Conservation (phyloP, 2,113 vertebrate genomes). For the Toxotes jaculatrix region DNA sequence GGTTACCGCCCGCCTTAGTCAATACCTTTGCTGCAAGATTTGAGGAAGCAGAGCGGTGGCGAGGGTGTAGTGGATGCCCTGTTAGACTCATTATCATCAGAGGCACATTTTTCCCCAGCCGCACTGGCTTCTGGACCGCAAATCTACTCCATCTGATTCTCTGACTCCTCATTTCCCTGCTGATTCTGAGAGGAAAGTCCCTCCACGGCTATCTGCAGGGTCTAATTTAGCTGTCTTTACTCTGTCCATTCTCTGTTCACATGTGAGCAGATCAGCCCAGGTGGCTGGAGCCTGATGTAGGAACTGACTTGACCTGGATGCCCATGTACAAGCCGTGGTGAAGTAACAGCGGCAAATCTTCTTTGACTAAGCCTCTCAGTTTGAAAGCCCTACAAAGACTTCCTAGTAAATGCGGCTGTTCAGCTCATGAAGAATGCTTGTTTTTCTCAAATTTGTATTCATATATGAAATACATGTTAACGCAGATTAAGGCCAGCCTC, state of each 20-base stretch:
- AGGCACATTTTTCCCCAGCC: constrained; percentile 74
- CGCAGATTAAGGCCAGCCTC: constrained; percentile 24
- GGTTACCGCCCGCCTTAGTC: constrained; percentile 61
- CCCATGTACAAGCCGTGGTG: constrained; percentile 47
- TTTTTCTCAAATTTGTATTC: constrained; percentile 58
- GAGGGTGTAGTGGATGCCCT: constrained; percentile 71
- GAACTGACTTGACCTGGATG: constrained; percentile 65
- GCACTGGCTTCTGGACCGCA: constrained; percentile 73
- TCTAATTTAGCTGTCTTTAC: constrained; percentile 82
- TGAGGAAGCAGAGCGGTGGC: constrained; percentile 44
- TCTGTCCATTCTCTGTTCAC: constrained; percentile 61
- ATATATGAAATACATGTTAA: constrained; percentile 40
- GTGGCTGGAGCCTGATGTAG: constrained; percentile 45
- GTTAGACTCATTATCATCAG: constrained; percentile 84
- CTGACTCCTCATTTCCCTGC: constrained; percentile 78
- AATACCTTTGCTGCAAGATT: constrained; percentile 75
- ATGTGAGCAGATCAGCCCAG: constrained; percentile 58
- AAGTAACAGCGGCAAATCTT: constrained; percentile 73
- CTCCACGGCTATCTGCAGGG: constrained; percentile 70
- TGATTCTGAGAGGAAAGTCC: constrained; percentile 75
- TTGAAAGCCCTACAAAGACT: constrained; percentile 71
- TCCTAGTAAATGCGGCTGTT: constrained; percentile 54
- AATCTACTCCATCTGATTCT: constrained; percentile 78
- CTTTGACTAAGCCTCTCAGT: constrained; percentile 77
- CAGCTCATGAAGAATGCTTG: constrained; percentile 70